Evolutionary conservation across 1,140 invertebrate species (phyloP).

Genomic region (Whitmania pigra): DNA sequence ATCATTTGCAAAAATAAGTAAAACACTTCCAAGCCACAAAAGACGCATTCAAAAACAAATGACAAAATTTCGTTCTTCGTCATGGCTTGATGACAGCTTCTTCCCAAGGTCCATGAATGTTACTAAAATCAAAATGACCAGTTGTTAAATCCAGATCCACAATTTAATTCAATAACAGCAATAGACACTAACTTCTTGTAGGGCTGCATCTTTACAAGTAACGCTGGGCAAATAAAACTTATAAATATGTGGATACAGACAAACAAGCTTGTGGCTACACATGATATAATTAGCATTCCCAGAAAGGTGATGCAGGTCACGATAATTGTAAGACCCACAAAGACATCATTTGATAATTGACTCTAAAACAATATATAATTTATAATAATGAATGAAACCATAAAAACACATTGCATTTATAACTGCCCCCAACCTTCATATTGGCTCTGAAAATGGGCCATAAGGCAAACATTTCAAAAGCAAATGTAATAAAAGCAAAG

Average conservation of each 20-base stretch:
- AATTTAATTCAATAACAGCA: conserved; percentile 5
- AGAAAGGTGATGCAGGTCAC: background rate
- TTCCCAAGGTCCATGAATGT: conserved; percentile 90
- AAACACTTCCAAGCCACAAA: too few species aligned
- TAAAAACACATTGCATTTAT: too few species aligned
- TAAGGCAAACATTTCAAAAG: conserved; percentile 74
- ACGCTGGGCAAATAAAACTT: conserved; percentile 55
- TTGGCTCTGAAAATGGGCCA: conserved; percentile 64
- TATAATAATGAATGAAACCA: background rate
- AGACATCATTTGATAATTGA: background rate
- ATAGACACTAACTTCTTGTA: conserved; percentile 56
- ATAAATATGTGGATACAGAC: conserved; percentile 44
- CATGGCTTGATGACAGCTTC: conserved; percentile 51
- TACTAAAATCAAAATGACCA: conserved; percentile 37
- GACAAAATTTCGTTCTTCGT: too few species aligned
- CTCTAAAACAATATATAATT: conserved; percentile 17
- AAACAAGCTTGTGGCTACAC: conserved; percentile 44
- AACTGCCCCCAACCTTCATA: conserved; percentile 43
- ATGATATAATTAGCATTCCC: conserved; percentile 42
- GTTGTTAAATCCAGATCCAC: background rate
- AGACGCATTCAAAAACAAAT: too few species aligned
- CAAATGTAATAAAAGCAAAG: conserved; percentile 70
- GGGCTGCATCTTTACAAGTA: conserved; percentile 65
- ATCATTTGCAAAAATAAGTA: too few species aligned
- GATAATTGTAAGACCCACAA: background rate